Evolutionary conservation across 1,140 invertebrate species (phyloP), one percentile per base, ranked within the genome.

Genomic region (Aphidius gifuensis): DNA sequence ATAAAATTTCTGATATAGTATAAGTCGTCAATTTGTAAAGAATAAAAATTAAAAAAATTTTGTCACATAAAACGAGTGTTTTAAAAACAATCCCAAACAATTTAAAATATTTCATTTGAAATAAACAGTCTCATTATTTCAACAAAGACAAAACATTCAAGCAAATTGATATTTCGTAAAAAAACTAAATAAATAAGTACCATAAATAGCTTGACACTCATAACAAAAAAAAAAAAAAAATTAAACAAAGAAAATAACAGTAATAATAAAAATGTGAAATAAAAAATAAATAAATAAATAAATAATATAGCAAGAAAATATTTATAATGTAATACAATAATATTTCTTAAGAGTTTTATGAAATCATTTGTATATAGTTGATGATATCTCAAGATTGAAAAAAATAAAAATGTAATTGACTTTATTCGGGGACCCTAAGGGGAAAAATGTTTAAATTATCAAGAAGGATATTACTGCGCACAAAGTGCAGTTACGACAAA

Each of bases 401-500:
- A 32, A 3, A 32, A 32, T 3, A 55, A 55, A 55, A 55, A 55
- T 55, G 42, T 55, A 55, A 55, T 55, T 55, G 53, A 40, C 53
- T 11, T 55, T 40, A 42, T 42, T 38, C 43, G 53, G 6, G 53
- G 53, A 9, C 53, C 53, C 43, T 40, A 55, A 55, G 53, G 53
- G 39, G 53, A 55, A 42, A 39, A 9, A 43, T 55, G 40, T 42
- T 38, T 11, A 53, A 38, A 44, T 11, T 8, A 44, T 44, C 6
- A 44, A 38, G 53, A 11, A 55, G 39, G 48, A 11, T 16, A 16
- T 16, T 16, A 32, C 23, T 62, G 54, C 60, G 60, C 39, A 21
- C 4, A 32, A 40, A 23, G 21, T 40, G 47, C 42, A 62, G 55
- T 62, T 51, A 51, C 61, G 55, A 58, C 61, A 62, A 62, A 62